Evolutionary conservation across 2,113 vertebrate genomes (phyloP), one percentile per base, ranked within the genome.

Genomic region (Phylloscopus trochilus): DNA sequence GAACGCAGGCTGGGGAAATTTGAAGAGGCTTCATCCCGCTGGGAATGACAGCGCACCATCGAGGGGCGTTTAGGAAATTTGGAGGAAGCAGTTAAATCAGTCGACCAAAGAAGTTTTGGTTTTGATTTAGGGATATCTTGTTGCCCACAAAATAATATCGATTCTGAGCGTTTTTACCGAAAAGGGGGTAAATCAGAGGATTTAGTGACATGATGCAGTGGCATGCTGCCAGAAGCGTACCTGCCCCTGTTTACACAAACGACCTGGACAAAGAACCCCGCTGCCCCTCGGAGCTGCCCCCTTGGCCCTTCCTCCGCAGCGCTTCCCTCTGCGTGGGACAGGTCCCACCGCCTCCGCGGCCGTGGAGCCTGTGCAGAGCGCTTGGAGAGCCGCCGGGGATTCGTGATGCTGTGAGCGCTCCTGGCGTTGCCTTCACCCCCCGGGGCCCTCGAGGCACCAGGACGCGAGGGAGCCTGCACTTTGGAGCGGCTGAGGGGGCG

Each of bases 391-490:
- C 18, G 20, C 17, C 2, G 11, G 35, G 35, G 11, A 59, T 7
- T 0, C 0, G 11, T 8, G 75, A 14, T 31, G 24, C 59, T 44
- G 13, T 4, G 64, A n/a, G 33, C 22, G 3, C 56, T 7, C 0
- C 19, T 4, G 26, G 39, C 2, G 12, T 6, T 14, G 15, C 24
- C 41, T 37, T 52, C 30, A 7, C 10, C 27, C 17, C 16, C 19
- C 16, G 21, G 10, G 13, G 43, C 27, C 67, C 10, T 41, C 7
- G 23, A 17, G 37, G 35, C 7, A 28, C 17, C 1, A 4, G 2
- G 3, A 3, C 3, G 9, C 6, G 7, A 5, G 15, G 39, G 2
- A 3, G 3, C 6, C 16, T 1, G 24, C 51, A 13, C 10, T 14
- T 4, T 10, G 62, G 31, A 22, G 35, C 0, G 17, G 4, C 2